A percentile compares a stretch with the other conserved stretches of the same genome.
Conservation (phyloP, 2,113 vertebrate species). For the Nannospalax galili region DNA sequence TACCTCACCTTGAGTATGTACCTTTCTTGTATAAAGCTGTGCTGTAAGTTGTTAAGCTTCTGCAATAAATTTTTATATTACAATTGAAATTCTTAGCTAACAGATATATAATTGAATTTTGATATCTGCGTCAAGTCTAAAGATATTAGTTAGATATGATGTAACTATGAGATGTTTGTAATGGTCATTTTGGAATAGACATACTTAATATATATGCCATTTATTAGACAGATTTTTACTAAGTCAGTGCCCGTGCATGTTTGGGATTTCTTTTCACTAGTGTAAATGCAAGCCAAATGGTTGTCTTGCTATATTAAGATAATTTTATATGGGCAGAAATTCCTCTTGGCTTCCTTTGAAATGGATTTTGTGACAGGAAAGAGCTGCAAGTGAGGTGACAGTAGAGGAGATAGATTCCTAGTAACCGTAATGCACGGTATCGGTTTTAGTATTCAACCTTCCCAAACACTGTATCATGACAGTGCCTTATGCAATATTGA, state of each 20-base stretch:
- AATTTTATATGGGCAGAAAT: slow-evolving; percentile 45
- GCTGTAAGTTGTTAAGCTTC: not conserved
- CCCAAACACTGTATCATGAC: not conserved
- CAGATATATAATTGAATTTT: slow-evolving; percentile 18
- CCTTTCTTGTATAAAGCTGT: not conserved
- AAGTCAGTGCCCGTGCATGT: slow-evolving; percentile 84
- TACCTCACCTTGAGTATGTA: not conserved
- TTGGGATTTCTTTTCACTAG: slow-evolving; percentile 84
- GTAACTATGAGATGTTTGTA: not conserved
- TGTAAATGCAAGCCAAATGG: slow-evolving; percentile 64
- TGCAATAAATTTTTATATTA: not conserved
- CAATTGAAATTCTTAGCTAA: slow-evolving; percentile 36
- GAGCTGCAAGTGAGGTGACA: slow-evolving; percentile 64
- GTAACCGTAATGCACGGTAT: not conserved
- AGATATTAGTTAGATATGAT: slow-evolving; percentile 58
- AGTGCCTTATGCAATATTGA: not conserved
- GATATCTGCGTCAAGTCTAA: slow-evolving; percentile 59
- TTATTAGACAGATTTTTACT: slow-evolving; percentile 89
- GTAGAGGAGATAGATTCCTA: not conserved
- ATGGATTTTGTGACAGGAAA: slow-evolving; percentile 39
- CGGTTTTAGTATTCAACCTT: slow-evolving; percentile 21
- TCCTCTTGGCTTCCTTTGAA: slow-evolving; percentile 57
- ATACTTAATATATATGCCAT: slow-evolving; percentile 83
- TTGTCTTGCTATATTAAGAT: slow-evolving; percentile 51
- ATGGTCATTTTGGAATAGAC: slow-evolving; percentile 82